Conservation (phyloP, 2,888 invertebrate species). For the Acrobasis consociella region DNA sequence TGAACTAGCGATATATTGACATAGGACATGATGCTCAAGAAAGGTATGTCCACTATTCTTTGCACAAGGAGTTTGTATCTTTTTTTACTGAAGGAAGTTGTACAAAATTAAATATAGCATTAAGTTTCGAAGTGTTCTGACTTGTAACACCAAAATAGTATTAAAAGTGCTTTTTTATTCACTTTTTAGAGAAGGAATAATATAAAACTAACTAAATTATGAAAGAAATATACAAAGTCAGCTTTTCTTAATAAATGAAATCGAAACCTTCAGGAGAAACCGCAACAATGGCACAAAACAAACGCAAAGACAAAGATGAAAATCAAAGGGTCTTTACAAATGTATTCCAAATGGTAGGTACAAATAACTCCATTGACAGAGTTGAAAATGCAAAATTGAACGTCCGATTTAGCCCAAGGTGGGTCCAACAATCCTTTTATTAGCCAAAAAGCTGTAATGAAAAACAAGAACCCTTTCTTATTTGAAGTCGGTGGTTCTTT, state of each 20-base stretch:
- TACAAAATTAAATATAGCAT: too few relatives aligned
- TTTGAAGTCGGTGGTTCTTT: constrained; percentile 31
- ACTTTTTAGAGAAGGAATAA: too few relatives aligned
- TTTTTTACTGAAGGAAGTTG: too few relatives aligned
- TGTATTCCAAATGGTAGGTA: constrained; percentile 7
- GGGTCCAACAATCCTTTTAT: constrained; percentile 46
- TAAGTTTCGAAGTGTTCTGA: too few relatives aligned
- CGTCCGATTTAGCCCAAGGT: constrained; percentile 27
- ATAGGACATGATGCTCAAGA: too few relatives aligned
- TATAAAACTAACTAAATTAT: too few relatives aligned
- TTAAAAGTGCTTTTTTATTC: too few relatives aligned
- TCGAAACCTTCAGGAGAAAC: neutral
- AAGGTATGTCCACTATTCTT: too few relatives aligned
- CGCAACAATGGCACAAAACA: neutral
- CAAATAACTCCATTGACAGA: constrained; percentile 25
- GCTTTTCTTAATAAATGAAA: neutral
- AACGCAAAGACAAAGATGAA: neutral
- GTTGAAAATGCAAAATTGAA: constrained; percentile 36
- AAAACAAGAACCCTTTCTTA: constrained; percentile 48
- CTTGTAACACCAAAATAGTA: too few relatives aligned
- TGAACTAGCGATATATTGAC: too few relatives aligned
- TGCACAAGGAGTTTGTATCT: too few relatives aligned
- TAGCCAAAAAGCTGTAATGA: constrained; percentile 47
- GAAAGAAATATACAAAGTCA: too few relatives aligned
- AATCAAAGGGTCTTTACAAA: neutral